phyloP scores from a whole-genome alignment of 2,888 invertebrate genomes.

The Drosophila diplacantha region DNA sequence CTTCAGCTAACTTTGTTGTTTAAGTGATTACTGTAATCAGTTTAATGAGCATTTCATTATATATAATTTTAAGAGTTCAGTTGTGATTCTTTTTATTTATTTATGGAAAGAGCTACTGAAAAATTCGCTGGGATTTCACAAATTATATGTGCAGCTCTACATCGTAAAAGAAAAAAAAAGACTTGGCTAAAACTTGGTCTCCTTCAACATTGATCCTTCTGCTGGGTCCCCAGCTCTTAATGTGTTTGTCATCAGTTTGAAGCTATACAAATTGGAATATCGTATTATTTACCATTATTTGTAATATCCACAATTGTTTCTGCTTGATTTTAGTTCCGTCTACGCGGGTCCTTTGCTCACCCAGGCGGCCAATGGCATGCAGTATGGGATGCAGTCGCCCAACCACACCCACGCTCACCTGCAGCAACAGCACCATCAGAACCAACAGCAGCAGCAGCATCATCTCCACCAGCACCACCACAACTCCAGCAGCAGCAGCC shows the following conservation, averaged over 20 bases:
- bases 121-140: neutral
- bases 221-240: no score
- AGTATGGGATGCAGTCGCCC: conserved; percentile 69
- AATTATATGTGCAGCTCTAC: no score
- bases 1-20: neutral
- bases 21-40: neutral
- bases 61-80: neutral
- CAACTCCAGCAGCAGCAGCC: conserved; percentile 60
- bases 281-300: neutral
- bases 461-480: conserved; percentile 60
- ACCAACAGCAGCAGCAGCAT: conserved; percentile 51
- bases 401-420: conserved; percentile 53
- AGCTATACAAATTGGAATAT: no score
- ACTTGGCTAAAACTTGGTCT: neutral
- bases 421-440: conserved; percentile 50
- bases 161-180: neutral
- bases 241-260: neutral
- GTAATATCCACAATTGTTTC: neutral
- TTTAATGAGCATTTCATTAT: neutral
- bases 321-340: conserved; percentile 70
- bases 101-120: no score
- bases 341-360: conserved; percentile 75
- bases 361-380: conserved; percentile 74
- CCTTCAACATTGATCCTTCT: neutral
- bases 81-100: neutral